phyloP scores from a whole-genome alignment of 2,888 invertebrate species.

The Mesodorylaimus sp. region DNA sequence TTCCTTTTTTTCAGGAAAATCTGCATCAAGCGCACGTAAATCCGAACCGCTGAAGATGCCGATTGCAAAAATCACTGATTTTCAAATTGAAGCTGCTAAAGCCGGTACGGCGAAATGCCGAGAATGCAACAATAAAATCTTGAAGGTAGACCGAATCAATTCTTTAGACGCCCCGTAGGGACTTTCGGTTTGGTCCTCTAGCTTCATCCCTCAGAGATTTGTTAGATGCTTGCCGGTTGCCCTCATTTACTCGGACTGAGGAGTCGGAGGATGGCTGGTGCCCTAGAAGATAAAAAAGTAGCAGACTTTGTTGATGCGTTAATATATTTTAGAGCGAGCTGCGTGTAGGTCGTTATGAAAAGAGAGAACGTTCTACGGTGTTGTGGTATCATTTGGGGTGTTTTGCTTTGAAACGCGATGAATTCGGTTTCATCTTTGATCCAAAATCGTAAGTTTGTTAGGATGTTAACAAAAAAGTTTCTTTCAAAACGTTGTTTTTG shows the following conservation, averaged over 20 bases:
- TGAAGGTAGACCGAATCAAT: constrained; percentile 21
- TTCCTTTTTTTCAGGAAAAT: not conserved
- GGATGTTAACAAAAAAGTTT: too few relatives aligned
- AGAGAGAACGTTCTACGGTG: too few relatives aligned
- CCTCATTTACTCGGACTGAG: too few relatives aligned
- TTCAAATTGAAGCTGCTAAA: constrained; percentile 2
- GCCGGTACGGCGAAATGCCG: constrained; percentile 12
- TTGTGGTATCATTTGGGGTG: constrained; percentile 85
- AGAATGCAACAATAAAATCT: constrained; percentile 29
- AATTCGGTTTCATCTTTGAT: constrained; percentile 51
- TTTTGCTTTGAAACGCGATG: constrained; percentile 54
- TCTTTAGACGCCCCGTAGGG: not conserved
- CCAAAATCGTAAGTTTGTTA: too few relatives aligned
- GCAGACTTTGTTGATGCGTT: too few relatives aligned
- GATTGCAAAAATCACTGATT: not conserved
- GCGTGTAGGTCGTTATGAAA: not conserved
- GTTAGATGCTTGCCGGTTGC: too few relatives aligned
- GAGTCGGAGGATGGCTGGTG: too few relatives aligned
- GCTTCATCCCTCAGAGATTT: not conserved
- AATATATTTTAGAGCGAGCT: not conserved
- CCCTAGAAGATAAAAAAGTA: too few relatives aligned
- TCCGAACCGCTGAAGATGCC: not conserved
- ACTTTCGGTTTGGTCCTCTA: not conserved
- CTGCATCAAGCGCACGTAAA: not conserved
- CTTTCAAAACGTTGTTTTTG: too few relatives aligned